Conservation (phyloP, 2,888 invertebrate species). For the Apamea crenata region DNA sequence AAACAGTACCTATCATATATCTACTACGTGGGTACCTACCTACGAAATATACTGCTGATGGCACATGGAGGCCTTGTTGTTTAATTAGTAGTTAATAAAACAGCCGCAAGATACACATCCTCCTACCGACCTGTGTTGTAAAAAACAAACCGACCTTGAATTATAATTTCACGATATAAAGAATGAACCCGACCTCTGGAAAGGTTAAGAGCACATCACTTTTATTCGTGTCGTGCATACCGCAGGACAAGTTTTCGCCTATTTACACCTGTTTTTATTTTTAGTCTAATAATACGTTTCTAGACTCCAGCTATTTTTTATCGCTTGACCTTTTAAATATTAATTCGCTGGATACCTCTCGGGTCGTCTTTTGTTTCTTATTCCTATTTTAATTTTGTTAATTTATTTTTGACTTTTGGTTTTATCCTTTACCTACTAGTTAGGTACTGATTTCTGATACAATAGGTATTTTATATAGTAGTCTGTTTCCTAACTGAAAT, state of each 20-base stretch:
- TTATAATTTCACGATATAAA: constrained; percentile 85
- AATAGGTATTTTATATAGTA: neutral
- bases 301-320: constrained; percentile 65
- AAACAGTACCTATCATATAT: constrained; percentile 22
- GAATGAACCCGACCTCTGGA: constrained; percentile 82
- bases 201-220: constrained; percentile 88
- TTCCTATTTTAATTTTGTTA: constrained; percentile 37
- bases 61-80: constrained; percentile 63
- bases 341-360: constrained; percentile 56
- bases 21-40: constrained; percentile 14
- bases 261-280: constrained; percentile 69
- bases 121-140: constrained; percentile 63
- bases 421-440: neutral
- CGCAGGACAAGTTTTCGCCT: constrained; percentile 77
- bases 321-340: constrained; percentile 70
- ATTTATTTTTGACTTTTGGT: constrained; percentile 17
- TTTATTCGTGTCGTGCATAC: constrained; percentile 83
- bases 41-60: constrained; percentile 32
- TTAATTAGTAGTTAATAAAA: constrained; percentile 76
- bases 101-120: constrained; percentile 66
- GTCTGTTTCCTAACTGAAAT: neutral
- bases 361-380: constrained; percentile 52
- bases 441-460: neutral
- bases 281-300: constrained; percentile 64
- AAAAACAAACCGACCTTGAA: constrained; percentile 83